Evolutionary conservation across 1,140 invertebrate species (phyloP).

Genomic region (Amphibalanus amphitrite): DNA sequence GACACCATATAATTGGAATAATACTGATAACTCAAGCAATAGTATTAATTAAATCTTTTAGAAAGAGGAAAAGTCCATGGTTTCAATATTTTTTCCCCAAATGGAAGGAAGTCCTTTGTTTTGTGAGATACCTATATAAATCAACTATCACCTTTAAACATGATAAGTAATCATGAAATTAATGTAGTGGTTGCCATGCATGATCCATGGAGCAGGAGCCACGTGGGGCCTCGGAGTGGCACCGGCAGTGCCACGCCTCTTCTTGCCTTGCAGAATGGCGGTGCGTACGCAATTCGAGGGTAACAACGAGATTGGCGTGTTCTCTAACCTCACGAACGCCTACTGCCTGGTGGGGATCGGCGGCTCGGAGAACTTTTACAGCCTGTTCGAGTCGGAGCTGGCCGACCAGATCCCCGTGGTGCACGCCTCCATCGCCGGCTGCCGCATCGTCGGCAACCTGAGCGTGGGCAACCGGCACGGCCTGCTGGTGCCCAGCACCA

Average conservation of each 20-base stretch:
- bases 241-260: not conserved
- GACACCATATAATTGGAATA: too few relatives aligned
- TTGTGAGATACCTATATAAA: too few relatives aligned
- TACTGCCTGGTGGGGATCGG: constrained; percentile 96
- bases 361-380: constrained; percentile 96
- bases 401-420: constrained; percentile 85
- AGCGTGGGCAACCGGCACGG: constrained; percentile 81
- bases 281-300: constrained; percentile 94
- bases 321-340: constrained; percentile 90
- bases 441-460: constrained; percentile 83
- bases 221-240: too few relatives aligned
- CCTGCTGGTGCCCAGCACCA: constrained; percentile 72
- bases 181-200: too few relatives aligned
- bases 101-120: too few relatives aligned
- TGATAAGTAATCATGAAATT: too few relatives aligned
- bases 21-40: too few relatives aligned
- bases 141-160: too few relatives aligned
- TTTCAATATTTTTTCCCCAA: too few relatives aligned
- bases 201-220: too few relatives aligned
- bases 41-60: too few relatives aligned
- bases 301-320: constrained; percentile 97
- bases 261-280: constrained; percentile 49
- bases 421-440: constrained; percentile 81
- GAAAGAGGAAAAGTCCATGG: too few relatives aligned
- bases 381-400: constrained; percentile 86